Evolutionary conservation across 2,888 invertebrate species (phyloP).

Genomic region (Noctua janthe): DNA sequence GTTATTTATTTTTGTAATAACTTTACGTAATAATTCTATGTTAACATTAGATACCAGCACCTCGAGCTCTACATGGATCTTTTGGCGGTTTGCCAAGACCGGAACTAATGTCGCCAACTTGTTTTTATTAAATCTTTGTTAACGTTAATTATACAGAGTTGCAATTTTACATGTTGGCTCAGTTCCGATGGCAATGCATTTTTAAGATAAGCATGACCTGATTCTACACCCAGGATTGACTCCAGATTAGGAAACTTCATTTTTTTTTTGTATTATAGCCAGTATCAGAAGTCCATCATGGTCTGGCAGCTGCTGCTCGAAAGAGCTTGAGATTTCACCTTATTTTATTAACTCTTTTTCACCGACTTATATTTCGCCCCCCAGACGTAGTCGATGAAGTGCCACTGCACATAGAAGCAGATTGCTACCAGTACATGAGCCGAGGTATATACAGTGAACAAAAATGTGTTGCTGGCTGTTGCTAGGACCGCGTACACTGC

Average conservation of each 20-base stretch:
- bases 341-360: neutral
- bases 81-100: neutral
- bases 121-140: too few relatives aligned
- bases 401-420: conserved; percentile 62
- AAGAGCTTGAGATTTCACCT: neutral
- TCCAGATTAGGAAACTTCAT: neutral
- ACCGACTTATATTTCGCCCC: conserved; percentile 3
- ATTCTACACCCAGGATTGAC: neutral
- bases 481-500: conserved; percentile 69
- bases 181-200: neutral
- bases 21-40: neutral
- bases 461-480: conserved; percentile 48
- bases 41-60: neutral
- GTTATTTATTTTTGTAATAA: neutral
- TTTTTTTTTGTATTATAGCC: neutral
- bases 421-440: conserved; percentile 1
- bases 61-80: neutral
- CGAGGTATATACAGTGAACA: conserved; percentile 9
- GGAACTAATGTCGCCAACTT: neutral
- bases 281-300: neutral
- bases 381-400: conserved; percentile 53
- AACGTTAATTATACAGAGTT: neutral
- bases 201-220: neutral
- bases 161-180: neutral
- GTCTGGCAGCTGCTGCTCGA: neutral